These are phyloP conservation scores for Pollenia griseotomentosa DNA, from an alignment of 2,888 invertebrate genomes.

Conservation along the genomic window DNA sequence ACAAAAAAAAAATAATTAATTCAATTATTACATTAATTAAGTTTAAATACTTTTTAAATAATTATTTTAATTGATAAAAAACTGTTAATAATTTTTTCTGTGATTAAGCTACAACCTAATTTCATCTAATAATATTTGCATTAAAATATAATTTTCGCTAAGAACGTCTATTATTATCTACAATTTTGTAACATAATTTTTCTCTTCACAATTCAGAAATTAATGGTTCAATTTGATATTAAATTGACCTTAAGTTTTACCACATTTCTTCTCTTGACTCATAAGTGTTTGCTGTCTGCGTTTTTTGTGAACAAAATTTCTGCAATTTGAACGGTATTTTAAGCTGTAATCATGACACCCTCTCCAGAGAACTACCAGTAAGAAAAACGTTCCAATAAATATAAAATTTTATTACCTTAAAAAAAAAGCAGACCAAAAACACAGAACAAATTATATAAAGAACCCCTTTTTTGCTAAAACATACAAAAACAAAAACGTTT, in stretches of 20 bases:
- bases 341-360: slow-evolving; percentile 46
- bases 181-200: background rate
- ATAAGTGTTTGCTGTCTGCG: slow-evolving; percentile 34
- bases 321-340: slow-evolving; percentile 37
- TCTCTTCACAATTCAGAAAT: slow-evolving; percentile 47
- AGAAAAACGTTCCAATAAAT: slow-evolving; percentile 50
- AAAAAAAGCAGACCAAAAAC: background rate
- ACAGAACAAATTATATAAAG: background rate
- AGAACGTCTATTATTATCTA: background rate
- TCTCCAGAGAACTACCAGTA: background rate
- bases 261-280: background rate
- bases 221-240: slow-evolving; percentile 62
- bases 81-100: too few species aligned
- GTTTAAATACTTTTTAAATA: too few species aligned
- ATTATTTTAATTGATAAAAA: too few species aligned
- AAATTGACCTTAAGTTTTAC: slow-evolving; percentile 56
- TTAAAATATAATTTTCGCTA: background rate
- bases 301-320: slow-evolving; percentile 26
- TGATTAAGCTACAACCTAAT: too few species aligned
- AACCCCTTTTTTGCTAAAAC: slow-evolving; percentile 8
- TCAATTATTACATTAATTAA: too few species aligned
- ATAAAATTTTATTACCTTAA: slow-evolving; percentile 58
- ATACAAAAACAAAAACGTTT: slow-evolving; percentile 46
- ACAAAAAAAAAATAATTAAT: too few species aligned
- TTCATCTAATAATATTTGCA: too few species aligned